Conservation (phyloP, 2,797 vertebrate genomes). For the Hydrophis major region DNA sequence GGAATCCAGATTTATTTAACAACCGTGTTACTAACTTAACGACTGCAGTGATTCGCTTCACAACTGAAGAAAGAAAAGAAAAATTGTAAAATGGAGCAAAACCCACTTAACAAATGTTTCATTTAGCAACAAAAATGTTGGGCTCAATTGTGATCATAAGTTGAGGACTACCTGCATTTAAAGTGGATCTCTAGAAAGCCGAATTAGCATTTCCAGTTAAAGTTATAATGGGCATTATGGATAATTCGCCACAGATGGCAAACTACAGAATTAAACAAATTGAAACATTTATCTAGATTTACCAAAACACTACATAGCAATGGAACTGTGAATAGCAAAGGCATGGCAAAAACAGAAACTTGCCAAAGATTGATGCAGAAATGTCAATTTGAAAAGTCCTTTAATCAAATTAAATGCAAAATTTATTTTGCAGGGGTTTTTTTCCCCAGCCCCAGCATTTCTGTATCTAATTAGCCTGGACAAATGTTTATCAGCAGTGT, state of each 20-base stretch:
- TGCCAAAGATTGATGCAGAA: not conserved
- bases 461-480: constrained; percentile 21
- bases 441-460: not conserved
- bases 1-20: not conserved
- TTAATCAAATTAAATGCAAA: not conserved
- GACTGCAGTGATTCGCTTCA: not conserved
- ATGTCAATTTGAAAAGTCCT: not conserved
- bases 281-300: not conserved
- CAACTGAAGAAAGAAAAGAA: not conserved
- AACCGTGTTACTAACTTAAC: not conserved
- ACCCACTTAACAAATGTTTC: not conserved
- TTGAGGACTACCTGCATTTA: not conserved
- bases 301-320: not conserved
- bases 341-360: not conserved
- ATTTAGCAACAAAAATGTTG: not conserved
- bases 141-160: not conserved
- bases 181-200: not conserved
- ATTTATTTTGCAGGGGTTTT: not conserved
- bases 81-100: not conserved
- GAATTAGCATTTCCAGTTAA: not conserved
- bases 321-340: not conserved
- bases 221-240: not conserved
- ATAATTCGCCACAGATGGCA: not conserved
- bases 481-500: constrained; percentile 23
- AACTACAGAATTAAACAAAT: not conserved